These are phyloP conservation scores for Encarsia formosa DNA, from an alignment of 2,888 invertebrate genomes.

Conservation along the genomic window DNA sequence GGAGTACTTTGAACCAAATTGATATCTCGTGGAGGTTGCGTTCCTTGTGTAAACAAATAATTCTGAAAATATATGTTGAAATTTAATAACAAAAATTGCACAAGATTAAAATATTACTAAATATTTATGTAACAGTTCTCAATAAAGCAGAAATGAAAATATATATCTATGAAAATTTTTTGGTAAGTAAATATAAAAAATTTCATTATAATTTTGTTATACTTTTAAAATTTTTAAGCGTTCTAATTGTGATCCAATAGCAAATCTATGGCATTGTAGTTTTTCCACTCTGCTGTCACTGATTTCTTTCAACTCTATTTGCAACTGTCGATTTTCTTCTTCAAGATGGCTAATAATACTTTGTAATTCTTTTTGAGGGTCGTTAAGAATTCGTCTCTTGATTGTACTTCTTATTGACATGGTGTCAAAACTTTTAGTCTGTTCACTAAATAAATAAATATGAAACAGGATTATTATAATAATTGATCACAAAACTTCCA, in stretches of 20 bases:
- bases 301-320: conserved; percentile 45
- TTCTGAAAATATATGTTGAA: conserved; percentile 37
- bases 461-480: background rate
- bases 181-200: too few relatives aligned
- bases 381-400: conserved; percentile 44
- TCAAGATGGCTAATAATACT: conserved; percentile 70
- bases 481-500: background rate
- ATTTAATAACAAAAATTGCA: too few relatives aligned
- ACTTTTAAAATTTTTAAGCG: conserved; percentile 66
- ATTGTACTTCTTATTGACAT: conserved; percentile 42
- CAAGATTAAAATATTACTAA: too few relatives aligned
- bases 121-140: background rate
- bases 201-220: conserved; percentile 23
- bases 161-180: background rate
- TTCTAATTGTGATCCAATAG: conserved; percentile 63
- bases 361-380: conserved; percentile 62
- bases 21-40: conserved; percentile 30
- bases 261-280: conserved; percentile 61
- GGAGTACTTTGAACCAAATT: conserved; percentile 48
- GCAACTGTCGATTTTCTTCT: conserved; percentile 58
- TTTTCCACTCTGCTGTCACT: conserved; percentile 44
- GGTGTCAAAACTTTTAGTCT: conserved; percentile 39
- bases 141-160: background rate
- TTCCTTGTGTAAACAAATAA: conserved; percentile 41
- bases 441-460: conserved; percentile 33